A percentile compares a stretch with the other conserved stretches of the same genome.
Evolutionary conservation across 2,888 invertebrate species (phyloP).

Genomic region (Hydrotaea cyrtoneurina): DNA sequence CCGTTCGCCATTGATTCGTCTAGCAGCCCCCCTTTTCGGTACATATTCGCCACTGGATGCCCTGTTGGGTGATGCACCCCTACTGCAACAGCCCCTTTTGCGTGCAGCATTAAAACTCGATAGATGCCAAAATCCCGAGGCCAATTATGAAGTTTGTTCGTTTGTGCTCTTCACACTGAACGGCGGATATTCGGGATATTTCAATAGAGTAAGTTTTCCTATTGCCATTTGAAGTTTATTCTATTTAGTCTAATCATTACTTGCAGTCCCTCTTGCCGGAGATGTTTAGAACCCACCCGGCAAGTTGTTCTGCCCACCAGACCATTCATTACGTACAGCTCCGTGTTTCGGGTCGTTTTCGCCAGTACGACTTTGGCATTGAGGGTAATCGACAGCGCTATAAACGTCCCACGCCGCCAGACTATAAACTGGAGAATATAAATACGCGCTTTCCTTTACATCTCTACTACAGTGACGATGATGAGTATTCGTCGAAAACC

Average conservation of each 20-base stretch:
- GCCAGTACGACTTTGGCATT: conserved; percentile 8
- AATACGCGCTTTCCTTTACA: neutral
- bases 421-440: conserved; percentile 13
- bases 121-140: neutral
- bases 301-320: neutral
- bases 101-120: neutral
- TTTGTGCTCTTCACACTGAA: neutral
- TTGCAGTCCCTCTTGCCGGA: conserved; percentile 4
- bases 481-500: neutral
- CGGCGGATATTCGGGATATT: conserved; percentile 20
- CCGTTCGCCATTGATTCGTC: conserved; percentile 76
- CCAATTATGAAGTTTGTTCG: no score
- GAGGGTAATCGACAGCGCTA: neutral
- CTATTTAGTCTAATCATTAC: no score
- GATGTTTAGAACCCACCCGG: neutral
- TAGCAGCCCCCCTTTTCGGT: neutral
- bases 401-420: neutral
- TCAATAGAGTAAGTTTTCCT: neutral
- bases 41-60: neutral
- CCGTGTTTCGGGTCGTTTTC: neutral
- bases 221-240: no score
- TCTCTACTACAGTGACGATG: conserved; percentile 18
- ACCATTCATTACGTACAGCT: neutral
- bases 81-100: neutral
- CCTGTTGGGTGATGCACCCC: neutral